Percentiles rank a stretch among this genome's conserved stretches.
Evolutionary conservation across 2,113 vertebrate species (phyloP).

Genomic region (Sigmodon hispidus): DNA sequence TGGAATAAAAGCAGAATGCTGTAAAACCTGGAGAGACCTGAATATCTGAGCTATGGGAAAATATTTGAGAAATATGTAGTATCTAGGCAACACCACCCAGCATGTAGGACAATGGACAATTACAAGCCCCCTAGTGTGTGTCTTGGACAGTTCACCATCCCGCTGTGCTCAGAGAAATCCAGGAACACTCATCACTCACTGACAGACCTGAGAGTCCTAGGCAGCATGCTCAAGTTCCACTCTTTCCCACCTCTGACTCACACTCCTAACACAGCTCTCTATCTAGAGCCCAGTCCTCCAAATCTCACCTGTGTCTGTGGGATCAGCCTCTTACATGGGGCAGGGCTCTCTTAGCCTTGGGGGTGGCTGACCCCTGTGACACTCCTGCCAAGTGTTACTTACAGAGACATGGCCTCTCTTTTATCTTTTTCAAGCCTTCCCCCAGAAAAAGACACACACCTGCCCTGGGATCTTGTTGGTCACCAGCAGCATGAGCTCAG

Average conservation of each 20-base stretch:
- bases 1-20: not conserved
- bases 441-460: not conserved
- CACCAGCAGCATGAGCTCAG: not conserved
- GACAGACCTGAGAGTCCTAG: not conserved
- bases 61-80: fast-evolving
- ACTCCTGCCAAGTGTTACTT: not conserved
- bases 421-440: not conserved
- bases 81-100: not conserved
- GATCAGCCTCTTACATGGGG: too few relatives aligned
- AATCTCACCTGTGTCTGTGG: not conserved
- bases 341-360: not conserved
- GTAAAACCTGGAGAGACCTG: not conserved
- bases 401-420: not conserved
- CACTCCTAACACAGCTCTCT: fast-evolving
- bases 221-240: too few relatives aligned
- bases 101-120: fast-evolving
- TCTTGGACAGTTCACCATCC: not conserved
- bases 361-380: not conserved
- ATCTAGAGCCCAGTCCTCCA: fast-evolving
- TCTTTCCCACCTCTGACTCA: not conserved
- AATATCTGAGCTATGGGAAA: not conserved
- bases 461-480: not conserved
- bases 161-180: not conserved
- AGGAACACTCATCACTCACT: not conserved
- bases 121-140: not conserved